Base-by-base conservation (phyloP, 2,888 invertebrate genomes). In the Yponomeuta cagnagella region DNA sequence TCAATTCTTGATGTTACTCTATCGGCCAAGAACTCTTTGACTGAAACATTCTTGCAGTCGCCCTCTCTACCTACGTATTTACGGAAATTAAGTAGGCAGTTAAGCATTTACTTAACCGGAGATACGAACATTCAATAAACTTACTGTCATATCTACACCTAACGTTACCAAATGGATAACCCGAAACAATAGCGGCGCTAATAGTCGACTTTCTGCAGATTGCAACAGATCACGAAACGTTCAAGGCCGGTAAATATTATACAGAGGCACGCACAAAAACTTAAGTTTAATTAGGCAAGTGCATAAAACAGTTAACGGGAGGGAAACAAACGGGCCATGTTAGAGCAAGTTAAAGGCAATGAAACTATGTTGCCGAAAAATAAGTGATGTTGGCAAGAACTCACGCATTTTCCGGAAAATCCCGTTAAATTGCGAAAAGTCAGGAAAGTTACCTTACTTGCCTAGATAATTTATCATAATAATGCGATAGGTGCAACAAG, bases 201-300 rank as follows among this genome's bases (percentile, higher is more conserved):
- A 64, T 63, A 30, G 63, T 63, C 63, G 31, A 63, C 70, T 70
- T 70, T 63, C 43, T 65, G 23, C 9, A 15, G 64, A 65, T 65
- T 65, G 43, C 65, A 31, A 64, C 63, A 65, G 15, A 48, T 63
- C 64, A 70, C 48, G 69, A 70, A 70, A 48, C 48, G 15, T 64
- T 23, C 31, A 37, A 71, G 71, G 71, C 43, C 58, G 31, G 12
- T 23, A 52, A 68, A 68, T 52, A 68, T 68, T 68, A 48, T 65
- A 23, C 65, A 33, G 31, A 23, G 64, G 31, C 65, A 65, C 65
- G 65, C 65, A 65, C 65, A 37, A 70, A 70, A 65, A n/a, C 33
- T 70, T 64, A 70, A 69, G 15, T 69, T 15, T 15, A 63, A 69
- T 69, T 66, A 12, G 15, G 52, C 52, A 58, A 58, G 52, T 58